Conservation (phyloP, 92 coral and sea anemone genomes). For the Paragorgia papillata region DNA sequence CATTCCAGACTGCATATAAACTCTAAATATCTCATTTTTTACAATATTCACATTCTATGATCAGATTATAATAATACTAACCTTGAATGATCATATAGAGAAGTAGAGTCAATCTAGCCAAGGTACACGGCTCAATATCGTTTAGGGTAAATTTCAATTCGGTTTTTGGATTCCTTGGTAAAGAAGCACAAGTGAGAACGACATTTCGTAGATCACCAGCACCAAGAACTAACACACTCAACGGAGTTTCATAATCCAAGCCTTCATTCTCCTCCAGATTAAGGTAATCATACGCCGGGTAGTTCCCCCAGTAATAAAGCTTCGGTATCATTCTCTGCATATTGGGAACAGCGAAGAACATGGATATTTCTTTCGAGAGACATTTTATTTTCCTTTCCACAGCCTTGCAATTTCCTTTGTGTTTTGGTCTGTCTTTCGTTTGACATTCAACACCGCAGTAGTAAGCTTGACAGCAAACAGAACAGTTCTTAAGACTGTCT, state of each 20-base stretch:
- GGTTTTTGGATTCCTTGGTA: constrained; percentile 1
- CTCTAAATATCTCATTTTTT: too few relatives aligned
- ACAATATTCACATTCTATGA: too few relatives aligned
- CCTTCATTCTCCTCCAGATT: constrained; percentile 79
- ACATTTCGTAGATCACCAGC: constrained; percentile 79
- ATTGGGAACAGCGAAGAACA: background rate
- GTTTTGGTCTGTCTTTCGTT: constrained; percentile 53
- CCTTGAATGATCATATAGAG: constrained; percentile 68
- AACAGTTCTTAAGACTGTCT: constrained; percentile 46
- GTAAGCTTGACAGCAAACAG: constrained; percentile 48
- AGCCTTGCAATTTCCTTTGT: constrained; percentile 50
- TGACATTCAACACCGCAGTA: constrained; percentile 65
- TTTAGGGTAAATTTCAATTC: constrained; percentile 65
- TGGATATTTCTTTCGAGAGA: background rate
- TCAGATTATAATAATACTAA: too few relatives aligned
- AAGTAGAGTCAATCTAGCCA: constrained; percentile 71
- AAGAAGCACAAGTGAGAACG: constrained; percentile 54
- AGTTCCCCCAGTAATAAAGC: constrained; percentile 70
- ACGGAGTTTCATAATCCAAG: constrained; percentile 38
- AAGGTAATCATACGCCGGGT: constrained; percentile 69
- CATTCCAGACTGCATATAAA: too few relatives aligned
- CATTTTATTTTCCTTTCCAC: constrained; percentile 11
- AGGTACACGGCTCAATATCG: constrained; percentile 63
- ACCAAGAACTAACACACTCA: constrained; percentile 69
- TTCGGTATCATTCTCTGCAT: constrained; percentile 8